phyloP scores from a whole-genome alignment of 2,888 invertebrate genomes.

The Cactoblastis cactorum region DNA sequence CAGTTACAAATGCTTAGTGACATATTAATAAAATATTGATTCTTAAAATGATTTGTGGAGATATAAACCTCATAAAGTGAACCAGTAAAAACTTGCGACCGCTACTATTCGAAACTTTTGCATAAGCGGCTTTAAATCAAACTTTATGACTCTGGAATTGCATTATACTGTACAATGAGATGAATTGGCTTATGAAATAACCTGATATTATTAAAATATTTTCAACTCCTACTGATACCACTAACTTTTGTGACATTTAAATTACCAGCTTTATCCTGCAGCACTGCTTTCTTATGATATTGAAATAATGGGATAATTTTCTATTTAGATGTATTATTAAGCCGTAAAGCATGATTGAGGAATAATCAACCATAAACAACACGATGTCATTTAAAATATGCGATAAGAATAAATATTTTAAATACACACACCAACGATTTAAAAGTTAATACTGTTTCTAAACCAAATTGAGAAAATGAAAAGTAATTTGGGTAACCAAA shows the following conservation, averaged over 20 bases:
- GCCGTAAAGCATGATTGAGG: no score
- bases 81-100: slow-evolving; percentile 23
- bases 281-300: no score
- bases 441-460: background rate
- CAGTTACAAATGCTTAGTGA: no score
- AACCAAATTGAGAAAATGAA: background rate
- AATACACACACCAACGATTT: no score
- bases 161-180: slow-evolving; percentile 49
- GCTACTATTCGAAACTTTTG: slow-evolving; percentile 33
- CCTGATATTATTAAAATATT: slow-evolving; percentile 20
- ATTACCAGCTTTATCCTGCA: no score
- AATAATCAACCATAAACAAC: no score
- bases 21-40: no score
- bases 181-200: slow-evolving; percentile 38
- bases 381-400: no score
- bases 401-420: no score
- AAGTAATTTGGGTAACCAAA: background rate
- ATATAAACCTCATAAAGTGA: slow-evolving; percentile 4
- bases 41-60: background rate
- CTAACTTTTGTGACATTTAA: background rate
- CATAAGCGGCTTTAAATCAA: slow-evolving; percentile 45
- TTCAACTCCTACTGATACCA: slow-evolving; percentile 3
- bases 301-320: no score
- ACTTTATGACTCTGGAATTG: slow-evolving; percentile 45
- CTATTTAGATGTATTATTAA: no score